Evolutionary conservation across 64 coral and sea anemone genomes (phyloP).

Genomic region (Catalaphyllia jardinei): DNA sequence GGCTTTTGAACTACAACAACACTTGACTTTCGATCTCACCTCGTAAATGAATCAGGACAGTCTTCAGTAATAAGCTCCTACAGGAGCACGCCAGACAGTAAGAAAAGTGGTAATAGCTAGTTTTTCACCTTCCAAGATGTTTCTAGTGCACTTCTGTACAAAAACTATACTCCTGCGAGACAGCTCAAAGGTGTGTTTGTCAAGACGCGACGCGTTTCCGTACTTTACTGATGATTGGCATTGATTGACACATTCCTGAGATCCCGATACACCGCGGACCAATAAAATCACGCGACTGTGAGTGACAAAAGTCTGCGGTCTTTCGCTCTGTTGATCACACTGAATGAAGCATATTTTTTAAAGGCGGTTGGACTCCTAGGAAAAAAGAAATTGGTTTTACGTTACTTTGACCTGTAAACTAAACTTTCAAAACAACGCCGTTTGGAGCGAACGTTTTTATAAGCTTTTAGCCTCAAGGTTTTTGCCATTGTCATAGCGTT

Average conservation of each 20-base stretch:
- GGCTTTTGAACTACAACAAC: background rate
- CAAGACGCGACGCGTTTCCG: conserved; percentile 33
- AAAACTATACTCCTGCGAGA: background rate
- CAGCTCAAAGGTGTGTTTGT: conserved; percentile 12
- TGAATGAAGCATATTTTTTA: background rate
- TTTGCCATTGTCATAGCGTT: background rate
- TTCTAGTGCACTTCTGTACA: background rate
- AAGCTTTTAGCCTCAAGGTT: background rate
- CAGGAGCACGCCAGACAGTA: background rate
- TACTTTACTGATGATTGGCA: conserved; percentile 1
- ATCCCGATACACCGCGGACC: conserved; percentile 54
- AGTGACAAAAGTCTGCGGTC: conserved; percentile 31
- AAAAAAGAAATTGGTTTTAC: no score
- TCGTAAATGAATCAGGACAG: background rate
- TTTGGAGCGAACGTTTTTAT: background rate
- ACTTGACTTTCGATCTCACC: background rate
- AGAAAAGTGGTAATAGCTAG: background rate
- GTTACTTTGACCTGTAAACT: background rate
- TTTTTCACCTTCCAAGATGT: background rate
- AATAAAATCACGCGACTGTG: conserved; percentile 3
- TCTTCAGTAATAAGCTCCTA: background rate
- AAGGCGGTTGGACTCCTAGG: background rate
- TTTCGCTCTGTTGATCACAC: background rate
- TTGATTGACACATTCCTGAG: conserved; percentile 74
- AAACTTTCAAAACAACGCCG: conserved; percentile 28